A percentile compares a stretch with the other conserved stretches of the same genome.
phyloP scores from a whole-genome alignment of 1,140 invertebrate genomes.

The Phthorimaea operculella region DNA sequence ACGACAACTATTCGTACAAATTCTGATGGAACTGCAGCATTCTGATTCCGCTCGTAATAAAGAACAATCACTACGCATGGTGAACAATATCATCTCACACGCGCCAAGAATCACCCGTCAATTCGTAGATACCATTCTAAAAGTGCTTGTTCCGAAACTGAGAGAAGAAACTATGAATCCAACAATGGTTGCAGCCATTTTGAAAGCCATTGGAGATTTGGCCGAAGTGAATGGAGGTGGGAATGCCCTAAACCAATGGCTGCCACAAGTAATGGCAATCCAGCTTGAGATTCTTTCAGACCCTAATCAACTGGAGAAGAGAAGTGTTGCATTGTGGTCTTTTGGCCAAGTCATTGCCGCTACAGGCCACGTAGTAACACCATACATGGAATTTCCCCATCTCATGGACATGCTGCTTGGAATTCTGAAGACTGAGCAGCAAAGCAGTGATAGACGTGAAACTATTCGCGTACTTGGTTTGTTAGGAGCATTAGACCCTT shows the following conservation, averaged over 20 bases:
- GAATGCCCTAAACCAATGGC: constrained; percentile 89
- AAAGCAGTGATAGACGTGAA: constrained; percentile 81
- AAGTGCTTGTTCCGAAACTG: constrained; percentile 94
- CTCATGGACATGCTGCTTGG: constrained; percentile 95
- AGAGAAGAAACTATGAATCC: constrained; percentile 91
- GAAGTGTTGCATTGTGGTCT: constrained; percentile 94
- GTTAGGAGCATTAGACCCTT: constrained; percentile 94
- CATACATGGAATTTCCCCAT: constrained; percentile 94
- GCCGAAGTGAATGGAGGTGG: constrained; percentile 91
- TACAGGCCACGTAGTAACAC: constrained; percentile 91
- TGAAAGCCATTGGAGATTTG: constrained; percentile 93
- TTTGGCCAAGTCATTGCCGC: constrained; percentile 95
- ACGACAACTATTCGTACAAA: constrained; percentile 91
- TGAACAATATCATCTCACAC: constrained; percentile 95
- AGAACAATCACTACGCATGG: constrained; percentile 93
- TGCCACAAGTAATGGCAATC: constrained; percentile 88
- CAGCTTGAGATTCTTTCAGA: constrained; percentile 95
- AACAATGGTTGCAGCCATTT: constrained; percentile 89
- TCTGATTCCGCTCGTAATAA: constrained; percentile 95
- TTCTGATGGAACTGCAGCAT: constrained; percentile 94
- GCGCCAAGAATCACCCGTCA: constrained; percentile 93
- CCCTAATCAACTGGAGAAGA: constrained; percentile 90
- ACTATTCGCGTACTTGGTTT: constrained; percentile 95
- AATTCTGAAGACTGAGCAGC: constrained; percentile 95
- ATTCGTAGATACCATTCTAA: constrained; percentile 96